phyloP scores from a whole-genome alignment of 2,888 invertebrate genomes.

The Bellardia bayeri region DNA sequence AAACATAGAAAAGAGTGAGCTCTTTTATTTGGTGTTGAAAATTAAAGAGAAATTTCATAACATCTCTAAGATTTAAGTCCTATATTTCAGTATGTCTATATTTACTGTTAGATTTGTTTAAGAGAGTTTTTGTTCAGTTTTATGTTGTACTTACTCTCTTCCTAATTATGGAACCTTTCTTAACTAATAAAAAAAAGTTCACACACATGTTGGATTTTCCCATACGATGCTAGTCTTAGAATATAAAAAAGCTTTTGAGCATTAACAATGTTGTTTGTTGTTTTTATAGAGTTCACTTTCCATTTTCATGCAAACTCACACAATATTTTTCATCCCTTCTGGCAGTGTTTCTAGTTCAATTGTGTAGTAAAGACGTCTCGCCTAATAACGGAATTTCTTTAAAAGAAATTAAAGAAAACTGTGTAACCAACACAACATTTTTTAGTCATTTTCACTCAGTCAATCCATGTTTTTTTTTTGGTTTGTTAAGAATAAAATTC shows the following conservation, averaged over 20 bases:
- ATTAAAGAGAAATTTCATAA: no score
- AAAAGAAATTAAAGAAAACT: slow-evolving; percentile 32
- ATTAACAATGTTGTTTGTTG: slow-evolving; percentile 28
- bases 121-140: not conserved
- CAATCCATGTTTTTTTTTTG: not conserved
- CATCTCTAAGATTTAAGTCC: not conserved
- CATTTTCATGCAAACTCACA: slow-evolving; percentile 71
- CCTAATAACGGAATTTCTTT: slow-evolving; percentile 74
- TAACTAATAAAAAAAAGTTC: not conserved
- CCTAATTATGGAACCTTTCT: not conserved
- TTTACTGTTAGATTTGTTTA: not conserved
- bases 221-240: not conserved
- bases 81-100: not conserved
- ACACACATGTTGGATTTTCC: slow-evolving; percentile 50
- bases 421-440: slow-evolving; percentile 45
- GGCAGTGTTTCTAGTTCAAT: slow-evolving; percentile 82
- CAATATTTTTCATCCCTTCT: slow-evolving; percentile 76
- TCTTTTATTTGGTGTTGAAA: not conserved
- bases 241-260: slow-evolving; percentile 49
- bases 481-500: not conserved
- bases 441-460: slow-evolving; percentile 22
- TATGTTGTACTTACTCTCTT: not conserved
- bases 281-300: slow-evolving; percentile 57
- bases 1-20: no score
- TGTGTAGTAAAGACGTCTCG: slow-evolving; percentile 81